phyloP scores from a whole-genome alignment of 1,140 invertebrate species.

The Himalopsyche phryganea region DNA sequence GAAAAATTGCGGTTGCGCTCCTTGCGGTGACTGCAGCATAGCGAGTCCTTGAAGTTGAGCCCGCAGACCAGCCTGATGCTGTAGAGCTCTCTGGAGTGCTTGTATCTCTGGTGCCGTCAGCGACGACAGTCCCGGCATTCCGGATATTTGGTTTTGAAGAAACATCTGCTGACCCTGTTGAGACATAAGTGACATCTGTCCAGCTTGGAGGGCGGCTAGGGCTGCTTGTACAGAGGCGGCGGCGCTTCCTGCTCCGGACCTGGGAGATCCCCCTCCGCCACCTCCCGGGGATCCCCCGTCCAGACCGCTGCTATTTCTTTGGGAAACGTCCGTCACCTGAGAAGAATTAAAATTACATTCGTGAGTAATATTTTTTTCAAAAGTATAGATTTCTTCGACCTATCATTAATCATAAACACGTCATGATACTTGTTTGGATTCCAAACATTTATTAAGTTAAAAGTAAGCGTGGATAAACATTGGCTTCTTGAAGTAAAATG shows the following conservation, averaged over 20 bases:
- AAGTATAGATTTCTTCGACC: no score
- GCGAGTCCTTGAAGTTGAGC: constrained; percentile 71
- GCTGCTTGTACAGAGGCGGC: constrained; percentile 56
- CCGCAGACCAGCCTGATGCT: constrained; percentile 61
- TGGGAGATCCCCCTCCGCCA: constrained; percentile 50
- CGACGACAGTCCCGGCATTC: constrained; percentile 48
- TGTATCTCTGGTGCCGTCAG: constrained; percentile 61
- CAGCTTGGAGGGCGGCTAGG: constrained; percentile 63
- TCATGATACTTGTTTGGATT: no score
- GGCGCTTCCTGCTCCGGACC: constrained; percentile 51
- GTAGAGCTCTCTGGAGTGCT: constrained; percentile 61
- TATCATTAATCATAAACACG: no score
- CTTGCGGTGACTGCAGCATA: constrained; percentile 61
- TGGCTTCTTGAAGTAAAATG: no score
- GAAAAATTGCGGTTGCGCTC: constrained; percentile 68
- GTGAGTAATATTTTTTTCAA: neutral
- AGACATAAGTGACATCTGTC: constrained; percentile 43
- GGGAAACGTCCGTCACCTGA: constrained; percentile 55
- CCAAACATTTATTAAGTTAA: no score
- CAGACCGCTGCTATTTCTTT: constrained; percentile 51
- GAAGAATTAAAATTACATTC: constrained; percentile 15
- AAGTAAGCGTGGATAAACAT: no score
- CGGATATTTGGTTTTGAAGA: constrained; percentile 50
- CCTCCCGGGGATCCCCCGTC: constrained; percentile 39
- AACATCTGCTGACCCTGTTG: constrained; percentile 33